A percentile compares a stretch with the other conserved stretches of the same genome.
These are phyloP conservation scores for Philotrypesis tridentata DNA, from an alignment of 1,140 invertebrate genomes.

Conservation along the genomic window DNA sequence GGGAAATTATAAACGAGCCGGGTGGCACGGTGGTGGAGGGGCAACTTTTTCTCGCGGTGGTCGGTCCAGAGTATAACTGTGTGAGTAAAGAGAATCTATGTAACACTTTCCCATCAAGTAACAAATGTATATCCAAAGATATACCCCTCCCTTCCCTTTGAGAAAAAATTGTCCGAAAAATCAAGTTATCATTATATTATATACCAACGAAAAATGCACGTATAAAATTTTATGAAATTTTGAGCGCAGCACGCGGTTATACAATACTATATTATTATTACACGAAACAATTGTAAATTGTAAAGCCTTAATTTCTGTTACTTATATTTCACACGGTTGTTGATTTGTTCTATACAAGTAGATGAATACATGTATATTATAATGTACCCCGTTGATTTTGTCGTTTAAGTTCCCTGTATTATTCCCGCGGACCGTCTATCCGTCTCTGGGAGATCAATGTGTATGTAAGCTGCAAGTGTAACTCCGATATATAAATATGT, in stretches of 20 bases:
- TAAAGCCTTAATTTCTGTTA: not conserved
- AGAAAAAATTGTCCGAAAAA: not conserved
- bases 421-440: not conserved
- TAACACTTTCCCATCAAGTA: not conserved
- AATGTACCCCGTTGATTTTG: not conserved
- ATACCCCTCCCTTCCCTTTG: not conserved
- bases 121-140: not conserved
- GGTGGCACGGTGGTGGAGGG: constrained; percentile 57
- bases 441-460: not conserved
- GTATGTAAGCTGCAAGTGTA: not conserved
- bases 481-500: constrained; percentile 40
- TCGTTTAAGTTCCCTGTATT: not conserved
- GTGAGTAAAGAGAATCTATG: not conserved
- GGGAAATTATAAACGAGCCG: constrained; percentile 49
- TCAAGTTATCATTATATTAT: not conserved
- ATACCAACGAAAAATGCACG: not conserved
- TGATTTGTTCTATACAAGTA: not conserved
- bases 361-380: constrained; percentile 1
- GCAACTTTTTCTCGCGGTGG: constrained; percentile 14
- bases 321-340: not conserved
- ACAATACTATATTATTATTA: not conserved
- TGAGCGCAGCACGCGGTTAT: not conserved
- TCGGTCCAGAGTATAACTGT: not conserved
- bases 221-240: not conserved
- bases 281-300: not conserved